Percentiles rank a stretch among this genome's conserved stretches.
phyloP scores from a whole-genome alignment of 2,113 vertebrate genomes.

The Anhinga anhinga region DNA sequence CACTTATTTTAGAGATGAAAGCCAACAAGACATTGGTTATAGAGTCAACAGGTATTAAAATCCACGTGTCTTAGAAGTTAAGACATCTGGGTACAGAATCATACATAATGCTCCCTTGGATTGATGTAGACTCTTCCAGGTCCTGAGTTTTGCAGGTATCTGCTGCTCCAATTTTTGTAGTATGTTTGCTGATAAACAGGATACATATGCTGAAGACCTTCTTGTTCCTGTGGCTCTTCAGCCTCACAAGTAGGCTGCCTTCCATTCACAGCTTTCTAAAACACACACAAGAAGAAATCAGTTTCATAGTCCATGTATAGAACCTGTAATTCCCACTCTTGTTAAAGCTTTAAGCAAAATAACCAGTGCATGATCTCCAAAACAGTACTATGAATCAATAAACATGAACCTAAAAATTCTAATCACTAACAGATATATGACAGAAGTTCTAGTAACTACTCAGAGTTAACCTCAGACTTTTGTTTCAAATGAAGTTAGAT shows the following conservation, averaged over 20 bases:
- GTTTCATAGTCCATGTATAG: background rate
- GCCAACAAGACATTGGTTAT: background rate
- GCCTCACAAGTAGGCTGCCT: constrained; percentile 54
- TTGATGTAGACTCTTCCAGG: constrained; percentile 67
- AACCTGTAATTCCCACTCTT: background rate
- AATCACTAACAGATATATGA: background rate
- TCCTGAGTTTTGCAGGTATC: background rate
- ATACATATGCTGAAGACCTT: constrained; percentile 49
- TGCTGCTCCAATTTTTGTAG: constrained; percentile 61
- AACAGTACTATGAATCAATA: background rate
- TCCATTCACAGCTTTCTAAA: constrained; percentile 69
- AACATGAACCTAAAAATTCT: background rate
- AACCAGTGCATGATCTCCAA: background rate
- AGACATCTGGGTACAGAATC: background rate
- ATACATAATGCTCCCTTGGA: constrained; percentile 77
- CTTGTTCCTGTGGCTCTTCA: constrained; percentile 54
- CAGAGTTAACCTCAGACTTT: background rate
- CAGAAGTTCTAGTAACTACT: background rate
- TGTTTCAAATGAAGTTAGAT: background rate
- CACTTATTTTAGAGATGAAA: background rate
- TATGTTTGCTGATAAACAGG: constrained; percentile 63
- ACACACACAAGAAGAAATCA: constrained; percentile 24
- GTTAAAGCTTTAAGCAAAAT: background rate
- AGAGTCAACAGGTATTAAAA: background rate
- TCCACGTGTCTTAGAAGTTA: background rate